These are phyloP conservation scores for Pseudococcus viburni DNA, from an alignment of 2,888 invertebrate species.

Conservation along the genomic window DNA sequence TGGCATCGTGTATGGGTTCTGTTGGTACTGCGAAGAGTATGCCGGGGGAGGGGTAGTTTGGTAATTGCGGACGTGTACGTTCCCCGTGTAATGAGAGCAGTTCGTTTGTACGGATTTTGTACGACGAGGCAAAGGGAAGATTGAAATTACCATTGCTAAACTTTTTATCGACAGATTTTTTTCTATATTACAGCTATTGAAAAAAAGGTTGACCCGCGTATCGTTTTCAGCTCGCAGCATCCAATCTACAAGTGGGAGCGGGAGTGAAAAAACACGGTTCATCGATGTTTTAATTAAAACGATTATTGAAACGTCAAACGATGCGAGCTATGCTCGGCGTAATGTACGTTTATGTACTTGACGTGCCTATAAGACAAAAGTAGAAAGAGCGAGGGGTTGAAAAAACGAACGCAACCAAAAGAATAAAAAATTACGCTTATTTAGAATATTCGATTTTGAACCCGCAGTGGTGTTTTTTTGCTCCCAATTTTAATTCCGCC, in stretches of 20 bases:
- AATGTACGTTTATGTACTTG: neutral
- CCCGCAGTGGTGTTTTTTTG: neutral
- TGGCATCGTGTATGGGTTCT: neutral
- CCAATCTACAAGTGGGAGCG: neutral
- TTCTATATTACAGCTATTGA: neutral
- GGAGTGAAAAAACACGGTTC: neutral
- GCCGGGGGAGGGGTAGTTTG: neutral
- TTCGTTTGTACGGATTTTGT: neutral
- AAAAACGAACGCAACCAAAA: neutral
- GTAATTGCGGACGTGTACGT: neutral
- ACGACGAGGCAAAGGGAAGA: neutral
- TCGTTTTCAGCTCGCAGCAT: neutral
- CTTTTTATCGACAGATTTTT: neutral
- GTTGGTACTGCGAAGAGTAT: neutral
- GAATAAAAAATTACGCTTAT: neutral
- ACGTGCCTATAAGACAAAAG: neutral
- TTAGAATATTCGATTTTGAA: neutral
- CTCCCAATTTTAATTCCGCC: neutral
- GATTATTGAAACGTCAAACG: constrained; percentile 45
- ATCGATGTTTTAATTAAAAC: constrained; percentile 38
- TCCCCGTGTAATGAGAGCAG: neutral
- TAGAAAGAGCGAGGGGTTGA: neutral
- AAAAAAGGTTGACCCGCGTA: no score
- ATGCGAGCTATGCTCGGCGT: neutral
- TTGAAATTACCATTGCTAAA: neutral